phyloP scores from a whole-genome alignment of 1,140 invertebrate genomes.

The Rhizoglyphus robini region DNA sequence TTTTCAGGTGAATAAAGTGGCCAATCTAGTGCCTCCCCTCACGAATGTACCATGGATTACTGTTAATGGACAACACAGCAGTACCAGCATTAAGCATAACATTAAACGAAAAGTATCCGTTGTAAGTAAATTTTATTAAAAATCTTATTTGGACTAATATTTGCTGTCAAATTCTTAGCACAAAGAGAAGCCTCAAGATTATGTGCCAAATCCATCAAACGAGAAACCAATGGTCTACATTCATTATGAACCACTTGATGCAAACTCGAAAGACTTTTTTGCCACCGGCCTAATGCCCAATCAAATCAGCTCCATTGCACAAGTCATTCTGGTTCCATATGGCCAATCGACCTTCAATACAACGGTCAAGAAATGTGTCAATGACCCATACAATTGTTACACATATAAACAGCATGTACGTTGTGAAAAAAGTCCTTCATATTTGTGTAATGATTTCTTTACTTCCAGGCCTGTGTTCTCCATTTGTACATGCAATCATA shows the following conservation, averaged over 20 bases:
- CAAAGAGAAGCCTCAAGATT: constrained; percentile 14
- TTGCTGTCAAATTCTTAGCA: too few relatives aligned
- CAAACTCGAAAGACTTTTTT: background rate
- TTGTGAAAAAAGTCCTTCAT: too few relatives aligned
- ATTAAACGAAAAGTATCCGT: constrained; percentile 16
- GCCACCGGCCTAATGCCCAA: background rate
- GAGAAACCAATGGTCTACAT: background rate
- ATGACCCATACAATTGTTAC: background rate
- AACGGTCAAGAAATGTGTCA: background rate
- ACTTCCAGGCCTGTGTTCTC: background rate
- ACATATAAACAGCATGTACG: background rate
- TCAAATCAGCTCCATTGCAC: background rate
- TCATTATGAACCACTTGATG: background rate
- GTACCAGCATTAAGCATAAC: constrained; percentile 7
- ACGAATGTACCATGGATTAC: constrained; percentile 20
- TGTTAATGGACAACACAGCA: constrained; percentile 12
- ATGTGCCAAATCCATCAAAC: background rate
- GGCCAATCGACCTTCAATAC: background rate
- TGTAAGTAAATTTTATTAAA: background rate
- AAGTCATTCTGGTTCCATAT: background rate
- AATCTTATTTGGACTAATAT: too few relatives aligned
- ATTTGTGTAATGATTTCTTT: background rate
- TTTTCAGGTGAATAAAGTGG: background rate
- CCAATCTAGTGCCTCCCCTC: constrained; percentile 10
- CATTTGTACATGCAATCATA: background rate